Evolutionary conservation across 2,113 vertebrate genomes (phyloP), one percentile per base, ranked within the genome.

Genomic region (Delphinapterus leucas): DNA sequence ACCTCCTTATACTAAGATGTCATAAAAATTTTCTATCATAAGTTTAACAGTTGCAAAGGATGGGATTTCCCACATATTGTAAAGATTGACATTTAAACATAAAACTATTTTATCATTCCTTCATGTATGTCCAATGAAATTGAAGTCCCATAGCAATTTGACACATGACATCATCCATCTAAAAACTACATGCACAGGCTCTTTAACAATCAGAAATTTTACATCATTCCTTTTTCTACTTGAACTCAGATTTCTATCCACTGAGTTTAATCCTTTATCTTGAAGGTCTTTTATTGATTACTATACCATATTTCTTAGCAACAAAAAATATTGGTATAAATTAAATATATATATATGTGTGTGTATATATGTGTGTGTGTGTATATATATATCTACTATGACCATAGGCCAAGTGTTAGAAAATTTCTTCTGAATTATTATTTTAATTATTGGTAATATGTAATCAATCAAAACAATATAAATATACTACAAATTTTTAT

Each of bases 181-280:
- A 65, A 96, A 88, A 97, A 96, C 92, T 92, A 68, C 60, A 89
- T 74, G 87, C 95, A 71, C 28, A 68, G 36, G 38, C 47, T 87
- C 82, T 92, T 93, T 68, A 73, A 77, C 68, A 88, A 55, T 85
- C 47, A 79, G 38, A 89, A 90, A 94, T 94, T 84, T 94, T 80
- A 21, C 18, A 60, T 94, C 79, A 71, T 94, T 87, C 58, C 44
- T 90, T 85, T 95, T 82, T 47, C 77, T 92, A 21, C 63, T 79
- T 80, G 74, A 96, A 93, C 70, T 93, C 87, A 80, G 60, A 93
- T 96, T 96, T 94, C 94, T 28, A 70, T 90, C 79, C 25, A 84
- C 86, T 88, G 47, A 70, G 93, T 80, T 91, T 31, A 74, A 68
- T 73, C 83, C 28, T 91, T 84, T 83, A 60, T 96, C 86, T 80